These are phyloP conservation scores for Candoia aspera DNA, from an alignment of 2,113 vertebrate species.

Conservation along the genomic window DNA sequence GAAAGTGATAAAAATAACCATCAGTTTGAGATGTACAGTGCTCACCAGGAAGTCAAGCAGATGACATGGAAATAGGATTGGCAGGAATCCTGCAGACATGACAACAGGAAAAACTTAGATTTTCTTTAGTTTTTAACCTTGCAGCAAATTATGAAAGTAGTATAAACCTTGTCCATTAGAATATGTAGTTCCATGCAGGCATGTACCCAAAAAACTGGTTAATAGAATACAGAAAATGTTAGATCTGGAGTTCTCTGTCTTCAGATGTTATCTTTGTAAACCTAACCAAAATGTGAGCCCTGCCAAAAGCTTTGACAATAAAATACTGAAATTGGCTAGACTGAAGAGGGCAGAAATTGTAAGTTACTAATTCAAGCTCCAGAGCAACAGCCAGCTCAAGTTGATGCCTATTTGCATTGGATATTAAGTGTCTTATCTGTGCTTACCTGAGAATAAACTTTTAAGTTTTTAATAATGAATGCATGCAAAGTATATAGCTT, in stretches of 20 bases:
- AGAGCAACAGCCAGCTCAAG: neutral
- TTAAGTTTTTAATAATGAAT: neutral
- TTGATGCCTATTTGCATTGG: neutral
- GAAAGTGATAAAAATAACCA: slow-evolving; percentile 59
- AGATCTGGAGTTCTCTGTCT: neutral
- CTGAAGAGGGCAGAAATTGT: neutral
- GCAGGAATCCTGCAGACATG: slow-evolving; percentile 44
- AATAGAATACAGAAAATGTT: neutral
- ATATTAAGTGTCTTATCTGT: neutral
- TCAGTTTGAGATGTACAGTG: slow-evolving; percentile 52
- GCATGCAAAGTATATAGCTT: neutral
- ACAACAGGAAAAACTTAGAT: slow-evolving; percentile 37
- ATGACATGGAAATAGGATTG: slow-evolving; percentile 61
- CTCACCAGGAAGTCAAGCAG: slow-evolving; percentile 53
- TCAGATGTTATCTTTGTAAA: neutral
- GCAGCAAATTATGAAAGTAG: slow-evolving; percentile 48
- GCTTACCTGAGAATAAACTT: neutral
- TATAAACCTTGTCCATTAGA: slow-evolving; percentile 34
- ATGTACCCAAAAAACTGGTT: slow-evolving; percentile 28
- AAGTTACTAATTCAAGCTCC: neutral
- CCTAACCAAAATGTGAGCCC: neutral
- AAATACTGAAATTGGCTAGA: neutral
- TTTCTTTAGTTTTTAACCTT: slow-evolving; percentile 23
- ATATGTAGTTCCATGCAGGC: neutral
- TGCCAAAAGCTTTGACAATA: neutral